Conservation (phyloP, 2,888 invertebrate genomes). For the Drosophila infuscata region DNA sequence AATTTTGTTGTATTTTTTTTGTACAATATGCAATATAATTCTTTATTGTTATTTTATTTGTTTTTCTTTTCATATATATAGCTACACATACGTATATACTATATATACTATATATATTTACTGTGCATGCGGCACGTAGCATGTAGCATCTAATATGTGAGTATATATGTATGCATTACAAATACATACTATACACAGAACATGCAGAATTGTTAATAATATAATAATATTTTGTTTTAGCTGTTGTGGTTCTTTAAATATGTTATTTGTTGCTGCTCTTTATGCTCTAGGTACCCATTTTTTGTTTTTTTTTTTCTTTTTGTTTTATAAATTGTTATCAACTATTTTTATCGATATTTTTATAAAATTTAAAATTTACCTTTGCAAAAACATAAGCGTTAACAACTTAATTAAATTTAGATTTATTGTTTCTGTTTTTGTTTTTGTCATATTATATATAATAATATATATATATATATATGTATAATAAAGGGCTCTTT, state of each 20-base stretch:
- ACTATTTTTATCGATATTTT: slow-evolving; percentile 50
- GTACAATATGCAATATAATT: slow-evolving; percentile 82
- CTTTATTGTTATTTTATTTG: slow-evolving; percentile 79
- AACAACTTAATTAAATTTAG: slow-evolving; percentile 74
- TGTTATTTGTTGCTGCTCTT: slow-evolving; percentile 71
- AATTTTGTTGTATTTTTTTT: slow-evolving; percentile 5
- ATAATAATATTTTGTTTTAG: slow-evolving; percentile 60
- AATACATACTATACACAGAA: slow-evolving; percentile 15
- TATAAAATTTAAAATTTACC: slow-evolving; percentile 70
- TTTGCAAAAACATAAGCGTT: slow-evolving; percentile 75
- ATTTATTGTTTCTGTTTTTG: slow-evolving; percentile 51
- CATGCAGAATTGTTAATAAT: slow-evolving; percentile 55
- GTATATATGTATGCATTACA: slow-evolving; percentile 28
- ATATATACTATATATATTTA: slow-evolving; percentile 32
- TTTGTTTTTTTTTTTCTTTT: slow-evolving; percentile 14
- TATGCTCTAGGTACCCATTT: slow-evolving; percentile 77
- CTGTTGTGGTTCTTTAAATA: slow-evolving; percentile 72
- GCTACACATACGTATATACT: slow-evolving; percentile 34
- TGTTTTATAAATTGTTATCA: slow-evolving; percentile 34
- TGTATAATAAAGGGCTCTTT: slow-evolving; percentile 62
- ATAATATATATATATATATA: slow-evolving; percentile 24
- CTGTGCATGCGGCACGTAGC: slow-evolving; percentile 46
- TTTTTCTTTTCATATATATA: slow-evolving; percentile 15
- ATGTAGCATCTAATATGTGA: slow-evolving; percentile 59
- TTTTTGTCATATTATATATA: slow-evolving; percentile 29